Conservation (phyloP, 2,888 invertebrate genomes). For the Tinea trinotella region DNA sequence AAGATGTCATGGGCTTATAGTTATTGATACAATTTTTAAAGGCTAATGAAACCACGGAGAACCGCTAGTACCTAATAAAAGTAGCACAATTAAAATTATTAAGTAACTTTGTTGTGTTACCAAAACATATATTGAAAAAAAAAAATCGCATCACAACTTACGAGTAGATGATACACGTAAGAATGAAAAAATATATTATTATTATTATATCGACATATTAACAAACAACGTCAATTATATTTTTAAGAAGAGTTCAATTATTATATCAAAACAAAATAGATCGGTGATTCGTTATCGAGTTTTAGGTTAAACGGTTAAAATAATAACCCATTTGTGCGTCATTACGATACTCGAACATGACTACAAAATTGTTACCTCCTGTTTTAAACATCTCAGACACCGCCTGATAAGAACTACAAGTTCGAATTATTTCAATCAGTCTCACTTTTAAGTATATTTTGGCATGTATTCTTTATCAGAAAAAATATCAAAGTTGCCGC, state of each 20-base stretch:
- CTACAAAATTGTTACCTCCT: neutral
- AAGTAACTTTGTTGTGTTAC: no score
- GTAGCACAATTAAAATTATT: no score
- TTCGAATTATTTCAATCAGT: neutral
- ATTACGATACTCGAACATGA: neutral
- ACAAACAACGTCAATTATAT: conserved; percentile 7
- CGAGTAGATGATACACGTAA: no score
- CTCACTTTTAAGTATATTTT: neutral
- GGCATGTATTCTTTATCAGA: neutral
- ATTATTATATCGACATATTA: neutral
- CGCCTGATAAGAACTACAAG: neutral
- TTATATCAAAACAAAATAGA: conserved; percentile 4
- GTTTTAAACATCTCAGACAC: conserved; percentile 9
- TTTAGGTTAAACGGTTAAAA: conserved; percentile 15
- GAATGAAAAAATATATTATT: no score
- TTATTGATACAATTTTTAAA: no score
- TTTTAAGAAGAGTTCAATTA: neutral
- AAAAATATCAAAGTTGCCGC: neutral
- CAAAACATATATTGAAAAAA: no score
- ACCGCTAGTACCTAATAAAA: no score
- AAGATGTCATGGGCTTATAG: no score
- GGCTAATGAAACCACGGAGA: no score
- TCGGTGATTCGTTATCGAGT: conserved; percentile 4
- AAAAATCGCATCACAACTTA: no score
- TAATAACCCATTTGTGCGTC: conserved; percentile 14